These are phyloP conservation scores for Microctonus aethiopoides DNA, from an alignment of 2,888 invertebrate genomes.

Conservation along the genomic window DNA sequence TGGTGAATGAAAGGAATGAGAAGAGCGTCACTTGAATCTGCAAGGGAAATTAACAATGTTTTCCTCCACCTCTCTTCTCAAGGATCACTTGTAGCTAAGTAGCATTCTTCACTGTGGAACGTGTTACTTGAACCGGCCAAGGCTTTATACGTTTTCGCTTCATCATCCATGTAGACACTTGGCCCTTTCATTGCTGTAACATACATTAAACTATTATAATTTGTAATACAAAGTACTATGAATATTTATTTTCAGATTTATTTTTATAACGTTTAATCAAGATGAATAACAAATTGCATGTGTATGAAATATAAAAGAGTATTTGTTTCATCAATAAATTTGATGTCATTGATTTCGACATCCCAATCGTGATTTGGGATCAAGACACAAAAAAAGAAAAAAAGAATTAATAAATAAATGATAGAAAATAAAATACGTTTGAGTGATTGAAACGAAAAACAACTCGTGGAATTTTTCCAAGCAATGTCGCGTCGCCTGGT, in stretches of 20 bases:
- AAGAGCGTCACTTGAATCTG: constrained; percentile 53
- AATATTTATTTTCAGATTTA: too few relatives aligned
- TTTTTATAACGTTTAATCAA: too few relatives aligned
- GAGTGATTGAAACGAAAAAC: constrained; percentile 16
- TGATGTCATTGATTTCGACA: too few relatives aligned
- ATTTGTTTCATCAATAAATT: too few relatives aligned
- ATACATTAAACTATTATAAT: not conserved
- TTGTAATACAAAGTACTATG: too few relatives aligned
- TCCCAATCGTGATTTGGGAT: not conserved
- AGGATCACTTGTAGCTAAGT: constrained; percentile 57
- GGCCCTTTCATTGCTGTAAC: not conserved
- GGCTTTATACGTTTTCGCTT: constrained; percentile 14
- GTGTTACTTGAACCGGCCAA: constrained; percentile 50
- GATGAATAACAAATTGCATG: too few relatives aligned
- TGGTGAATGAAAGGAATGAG: constrained; percentile 18
- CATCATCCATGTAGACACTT: too few relatives aligned
- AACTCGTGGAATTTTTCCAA: constrained; percentile 22
- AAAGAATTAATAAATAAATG: not conserved
- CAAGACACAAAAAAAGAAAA: not conserved
- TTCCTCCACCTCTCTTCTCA: constrained; percentile 52
- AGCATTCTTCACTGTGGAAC: constrained; percentile 47
- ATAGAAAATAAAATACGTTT: not conserved
- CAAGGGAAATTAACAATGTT: constrained; percentile 61
- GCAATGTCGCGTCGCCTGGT: constrained; percentile 18
- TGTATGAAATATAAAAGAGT: too few relatives aligned